These are phyloP conservation scores for Pachyuromys duprasi DNA, from an alignment of 2,797 vertebrate species.

Conservation along the genomic window DNA sequence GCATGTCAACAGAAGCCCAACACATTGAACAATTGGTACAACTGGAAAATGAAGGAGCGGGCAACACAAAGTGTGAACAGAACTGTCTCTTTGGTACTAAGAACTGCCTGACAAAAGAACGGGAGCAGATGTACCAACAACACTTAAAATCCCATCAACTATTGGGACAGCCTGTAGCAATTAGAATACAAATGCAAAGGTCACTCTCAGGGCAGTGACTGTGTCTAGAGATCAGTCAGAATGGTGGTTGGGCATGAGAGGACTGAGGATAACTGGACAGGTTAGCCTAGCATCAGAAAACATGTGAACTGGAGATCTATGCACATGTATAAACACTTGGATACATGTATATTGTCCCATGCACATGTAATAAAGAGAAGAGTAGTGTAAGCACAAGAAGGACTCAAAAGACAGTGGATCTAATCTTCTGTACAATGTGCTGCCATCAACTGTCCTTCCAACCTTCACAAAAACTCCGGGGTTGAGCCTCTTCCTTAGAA, in stretches of 20 bases:
- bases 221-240: background rate
- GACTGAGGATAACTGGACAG: background rate
- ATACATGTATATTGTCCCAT: background rate
- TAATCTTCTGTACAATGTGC: background rate
- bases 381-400: background rate
- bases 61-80: background rate
- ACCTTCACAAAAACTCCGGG: background rate
- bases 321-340: background rate
- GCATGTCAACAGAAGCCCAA: background rate
- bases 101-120: background rate
- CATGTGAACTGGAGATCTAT: too few species aligned
- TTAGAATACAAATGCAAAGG: background rate
- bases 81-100: background rate
- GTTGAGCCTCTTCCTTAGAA: background rate
- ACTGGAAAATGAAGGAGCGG: background rate
- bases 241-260: background rate
- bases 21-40: background rate
- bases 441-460: background rate
- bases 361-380: background rate
- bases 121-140: background rate
- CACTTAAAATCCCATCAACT: background rate
- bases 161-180: background rate
- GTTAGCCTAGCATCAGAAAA: background rate
- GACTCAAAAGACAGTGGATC: background rate
- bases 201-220: background rate